Evolutionary conservation across 2,888 invertebrate genomes (phyloP).

Genomic region (Nycteola revayana): DNA sequence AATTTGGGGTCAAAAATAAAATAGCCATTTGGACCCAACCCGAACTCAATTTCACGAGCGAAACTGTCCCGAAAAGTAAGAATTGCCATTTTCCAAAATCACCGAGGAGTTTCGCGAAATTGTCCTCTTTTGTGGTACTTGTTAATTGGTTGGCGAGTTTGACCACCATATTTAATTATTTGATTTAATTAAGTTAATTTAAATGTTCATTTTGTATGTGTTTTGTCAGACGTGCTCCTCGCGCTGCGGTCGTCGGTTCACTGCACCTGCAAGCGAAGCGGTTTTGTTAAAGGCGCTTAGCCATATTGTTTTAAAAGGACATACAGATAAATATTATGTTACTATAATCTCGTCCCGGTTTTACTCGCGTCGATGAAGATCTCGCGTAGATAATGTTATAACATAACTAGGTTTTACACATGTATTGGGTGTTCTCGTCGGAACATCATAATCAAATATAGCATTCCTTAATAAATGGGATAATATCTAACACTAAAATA

Average conservation of each 20-base stretch:
- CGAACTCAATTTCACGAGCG: conserved; percentile 87
- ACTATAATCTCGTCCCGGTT: too few species aligned
- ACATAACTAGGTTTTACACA: too few species aligned
- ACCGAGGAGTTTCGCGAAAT: conserved; percentile 57
- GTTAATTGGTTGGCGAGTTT: conserved; percentile 34
- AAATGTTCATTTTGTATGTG: neutral
- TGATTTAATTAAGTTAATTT: too few species aligned
- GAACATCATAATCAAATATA: too few species aligned
- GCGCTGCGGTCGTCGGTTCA: neutral
- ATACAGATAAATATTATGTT: too few species aligned
- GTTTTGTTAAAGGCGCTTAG: too few species aligned
- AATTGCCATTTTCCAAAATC: conserved; percentile 87
- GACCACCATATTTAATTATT: conserved; percentile 47
- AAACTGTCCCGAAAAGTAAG: conserved; percentile 83
- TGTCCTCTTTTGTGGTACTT: conserved; percentile 48
- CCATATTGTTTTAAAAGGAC: too few species aligned
- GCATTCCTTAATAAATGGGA: too few species aligned
- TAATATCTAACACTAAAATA: too few species aligned
- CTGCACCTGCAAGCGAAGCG: neutral
- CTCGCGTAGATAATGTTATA: too few species aligned
- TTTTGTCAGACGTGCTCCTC: neutral
- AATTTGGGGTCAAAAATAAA: conserved; percentile 86
- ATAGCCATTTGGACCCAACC: conserved; percentile 90
- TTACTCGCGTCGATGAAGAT: too few species aligned
- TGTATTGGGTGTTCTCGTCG: too few species aligned